Evolutionary conservation across 2,113 vertebrate species (phyloP), one percentile per base, ranked within the genome.

Genomic region (Macquaria ambigua): DNA sequence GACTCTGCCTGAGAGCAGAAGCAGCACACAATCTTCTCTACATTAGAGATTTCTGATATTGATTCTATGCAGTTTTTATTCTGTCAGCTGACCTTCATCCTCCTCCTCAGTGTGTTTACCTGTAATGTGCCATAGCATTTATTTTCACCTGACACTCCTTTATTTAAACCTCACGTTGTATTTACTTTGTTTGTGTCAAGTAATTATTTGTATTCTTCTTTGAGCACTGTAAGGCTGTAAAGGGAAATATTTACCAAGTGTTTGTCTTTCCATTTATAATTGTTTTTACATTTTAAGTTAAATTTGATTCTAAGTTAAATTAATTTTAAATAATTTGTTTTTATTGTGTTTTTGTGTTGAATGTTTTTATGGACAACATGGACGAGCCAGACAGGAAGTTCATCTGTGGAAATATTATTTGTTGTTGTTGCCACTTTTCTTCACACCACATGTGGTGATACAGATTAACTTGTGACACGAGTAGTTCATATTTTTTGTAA

Each of bases 21-120:
- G 37, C 59, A 0, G 16, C 74, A 16, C 46, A 1, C 5, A 0
- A 34, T 16, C 48, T 85, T 92, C 91, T 93, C 91, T 89, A 90
- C 89, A 90, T 91, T 88, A 93, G 90, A 90, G 88, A 92, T 77
- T 28, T 31, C 25, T 82, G 23, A 71, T 72, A 20, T 72, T 80
- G 21, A 89, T 63, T 86, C 82, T 89, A 80, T 92, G 92, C 88
- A 91, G 87, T 83, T 83, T 85, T 83, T 66, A 48, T 78, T 75
- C 9, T 69, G 55, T 86, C 59, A 2, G 53, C 53, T 31, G 48
- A 88, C 43, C 74, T 62, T 84, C 48, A 2, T 71, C 59, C n/a
- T 73, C 31, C 14, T 73, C 74, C 56, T 78, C 69, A 0, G 28
- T 56, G 14, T 46, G 41, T 82, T 80, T 73, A 80, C 59, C 48